Conservation (phyloP, 2,888 invertebrate species). For the Oegoconia quadripuncta region DNA sequence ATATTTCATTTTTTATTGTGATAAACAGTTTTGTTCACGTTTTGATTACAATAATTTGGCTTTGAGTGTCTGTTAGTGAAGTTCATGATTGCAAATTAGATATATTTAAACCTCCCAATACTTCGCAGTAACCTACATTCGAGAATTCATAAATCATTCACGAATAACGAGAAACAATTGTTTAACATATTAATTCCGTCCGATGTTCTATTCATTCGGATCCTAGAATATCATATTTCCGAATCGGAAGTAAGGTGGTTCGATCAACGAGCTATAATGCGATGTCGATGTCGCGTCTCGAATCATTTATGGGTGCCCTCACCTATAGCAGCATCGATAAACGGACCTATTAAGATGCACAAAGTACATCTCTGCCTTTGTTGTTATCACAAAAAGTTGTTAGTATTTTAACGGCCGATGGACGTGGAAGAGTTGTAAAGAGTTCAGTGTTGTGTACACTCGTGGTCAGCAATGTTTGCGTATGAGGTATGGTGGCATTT, state of each 20-base stretch:
- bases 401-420: constrained; percentile 50
- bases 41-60: too few relatives aligned
- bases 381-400: constrained; percentile 35
- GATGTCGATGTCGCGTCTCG: constrained; percentile 70
- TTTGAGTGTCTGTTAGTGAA: too few relatives aligned
- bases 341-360: constrained; percentile 4
- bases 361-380: constrained; percentile 53
- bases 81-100: too few relatives aligned
- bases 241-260: constrained; percentile 77
- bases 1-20: background rate
- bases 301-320: constrained; percentile 64
- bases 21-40: too few relatives aligned
- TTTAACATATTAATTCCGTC: constrained; percentile 56
- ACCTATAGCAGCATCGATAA: constrained; percentile 29
- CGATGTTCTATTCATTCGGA: constrained; percentile 56
- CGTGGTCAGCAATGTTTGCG: constrained; percentile 53
- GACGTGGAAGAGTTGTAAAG: constrained; percentile 49
- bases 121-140: constrained; percentile 50
- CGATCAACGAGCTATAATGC: constrained; percentile 73
- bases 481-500: constrained; percentile 70
- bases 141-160: constrained; percentile 52
- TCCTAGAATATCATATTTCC: constrained; percentile 74
- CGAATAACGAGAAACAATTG: constrained; percentile 51
- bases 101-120: too few relatives aligned
- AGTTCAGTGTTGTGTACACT: constrained; percentile 39